Evolutionary conservation across 2,888 invertebrate species (phyloP).

Genomic region (Coleophora flavipennella): DNA sequence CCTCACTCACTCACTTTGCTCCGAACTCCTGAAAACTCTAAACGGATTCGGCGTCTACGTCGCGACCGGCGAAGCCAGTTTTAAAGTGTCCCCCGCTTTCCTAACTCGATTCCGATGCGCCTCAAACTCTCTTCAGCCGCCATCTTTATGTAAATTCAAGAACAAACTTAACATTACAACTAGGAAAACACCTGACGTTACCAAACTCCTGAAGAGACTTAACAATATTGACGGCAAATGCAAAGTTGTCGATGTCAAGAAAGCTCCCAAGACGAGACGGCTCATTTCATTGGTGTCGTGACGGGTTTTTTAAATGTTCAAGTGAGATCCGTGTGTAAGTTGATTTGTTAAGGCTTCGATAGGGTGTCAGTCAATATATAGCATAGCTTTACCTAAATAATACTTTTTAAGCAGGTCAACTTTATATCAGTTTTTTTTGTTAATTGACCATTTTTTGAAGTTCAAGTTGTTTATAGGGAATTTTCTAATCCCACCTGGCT

Average conservation of each 20-base stretch:
- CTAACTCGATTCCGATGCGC: constrained; percentile 65
- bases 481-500: too few species aligned
- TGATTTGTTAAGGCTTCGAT: constrained; percentile 31
- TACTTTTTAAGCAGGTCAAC: too few species aligned
- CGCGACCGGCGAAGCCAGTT: constrained; percentile 70
- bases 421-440: too few species aligned
- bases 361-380: not conserved
- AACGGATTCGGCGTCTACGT: constrained; percentile 67
- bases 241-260: constrained; percentile 18
- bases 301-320: constrained; percentile 47
- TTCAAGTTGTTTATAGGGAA: too few species aligned
- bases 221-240: constrained; percentile 16
- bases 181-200: constrained; percentile 11
- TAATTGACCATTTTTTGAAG: too few species aligned
- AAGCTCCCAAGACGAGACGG: constrained; percentile 39
- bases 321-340: constrained; percentile 38
- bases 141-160: constrained; percentile 66
- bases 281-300: constrained; percentile 47
- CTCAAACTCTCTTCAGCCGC: constrained; percentile 47
- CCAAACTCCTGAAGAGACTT: not conserved
- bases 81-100: constrained; percentile 57
- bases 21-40: constrained; percentile 54
- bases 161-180: constrained; percentile 36
- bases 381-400: too few species aligned
- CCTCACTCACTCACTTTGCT: constrained; percentile 10